Evolutionary conservation across 2,113 vertebrate genomes (phyloP), one percentile per base, ranked within the genome.

Genomic region (Prinia subflava): DNA sequence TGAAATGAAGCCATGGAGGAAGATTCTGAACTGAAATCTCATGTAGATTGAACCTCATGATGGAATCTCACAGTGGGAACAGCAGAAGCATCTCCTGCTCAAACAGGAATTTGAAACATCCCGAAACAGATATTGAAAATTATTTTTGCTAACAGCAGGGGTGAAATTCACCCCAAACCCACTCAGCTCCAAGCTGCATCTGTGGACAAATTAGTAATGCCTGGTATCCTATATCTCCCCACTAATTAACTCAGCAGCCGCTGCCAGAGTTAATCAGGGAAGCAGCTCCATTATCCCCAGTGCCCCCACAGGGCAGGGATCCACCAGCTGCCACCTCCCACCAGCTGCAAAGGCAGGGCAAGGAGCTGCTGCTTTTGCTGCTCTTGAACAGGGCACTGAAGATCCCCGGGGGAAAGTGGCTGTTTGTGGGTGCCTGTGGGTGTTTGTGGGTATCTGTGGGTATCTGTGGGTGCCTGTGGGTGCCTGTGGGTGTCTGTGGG

Each of bases 161-260:
- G 52, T 42, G 59, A 74, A 92, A 65, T 27, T 62, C 31, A 67
- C 50, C 78, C 35, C 42, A 79, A 95, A 78, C 57, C 63, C 15
- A 87, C 81, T 60, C 62, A 82, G 56, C 67, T 86, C 55, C 59
- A 68, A 81, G 78, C 50, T 73, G 76, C 59, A 71, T 93, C 83
- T 35, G 3, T 37, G 41, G 25, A 59, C 65, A 88, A 87, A 87
- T 89, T 76, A 94, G 53, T 70, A 90, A 93, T 77, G 84, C 42
- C 23, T 63, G 74, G 85, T 49, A 92, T 68, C 79, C 59, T 83
- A 39, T 69, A 84, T 67, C 49, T 24, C 44, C 53, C 79, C 44
- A 30, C 95, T 98, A 97, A 98, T 98, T 97, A 98, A 96, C 81
- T 82, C 92, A 90, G 91, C 84, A 96, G 87, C 79, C 14, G 3